Base-by-base conservation (phyloP, 2,113 vertebrate species). In the Pluvialis apricaria region DNA sequence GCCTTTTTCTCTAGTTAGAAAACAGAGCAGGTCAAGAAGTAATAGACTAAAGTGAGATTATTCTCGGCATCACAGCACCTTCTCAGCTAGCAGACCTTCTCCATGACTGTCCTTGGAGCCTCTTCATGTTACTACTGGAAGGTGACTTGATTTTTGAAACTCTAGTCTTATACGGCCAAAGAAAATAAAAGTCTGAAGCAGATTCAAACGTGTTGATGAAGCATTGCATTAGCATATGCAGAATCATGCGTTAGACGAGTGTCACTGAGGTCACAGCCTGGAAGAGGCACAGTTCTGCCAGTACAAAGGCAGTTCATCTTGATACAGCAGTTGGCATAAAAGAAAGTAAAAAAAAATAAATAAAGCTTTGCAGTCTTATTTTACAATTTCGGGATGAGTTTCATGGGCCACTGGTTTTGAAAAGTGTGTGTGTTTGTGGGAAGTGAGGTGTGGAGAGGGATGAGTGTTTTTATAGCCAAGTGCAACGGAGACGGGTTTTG, bases 301-400 rank as follows among this genome's bases (percentile, higher is more conserved):
- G 15, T 36, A 61, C 62, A 83, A 81, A 94, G 10, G 4, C 47
- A 73, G 28, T 81, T 70, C 52, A 11, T 47, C 26, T 21, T 62
- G 44, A 71, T 22, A 51, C 4, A 81, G 15, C 47, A 75, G 55
- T 24, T 68, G 19, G 29, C 6, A 13, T 66, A 36, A 94, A 90
- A 82, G 36, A 69, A 70, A 3, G 32, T 8, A 29, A 51, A 71
- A 84, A 14, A 44, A 34, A 83, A 80, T 64, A 6, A 22, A 54
- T n/a, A 52, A 68, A 3, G 1, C 1, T 32, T 72, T 81, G 10
- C 34, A 61, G 36, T 20, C 40, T 87, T 79, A 36, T 68, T 86
- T 92, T 75, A 83, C 68, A 60, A 32, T 84, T 94, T 83, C 71
- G 94, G 52, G n/a, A 82, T 81, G 54, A 77, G 54, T 94, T 92